A percentile compares a stretch with the other conserved stretches of the same genome.
These are phyloP conservation scores for Thripadectes ignobilis DNA, from an alignment of 2,797 vertebrate genomes.

Conservation along the genomic window DNA sequence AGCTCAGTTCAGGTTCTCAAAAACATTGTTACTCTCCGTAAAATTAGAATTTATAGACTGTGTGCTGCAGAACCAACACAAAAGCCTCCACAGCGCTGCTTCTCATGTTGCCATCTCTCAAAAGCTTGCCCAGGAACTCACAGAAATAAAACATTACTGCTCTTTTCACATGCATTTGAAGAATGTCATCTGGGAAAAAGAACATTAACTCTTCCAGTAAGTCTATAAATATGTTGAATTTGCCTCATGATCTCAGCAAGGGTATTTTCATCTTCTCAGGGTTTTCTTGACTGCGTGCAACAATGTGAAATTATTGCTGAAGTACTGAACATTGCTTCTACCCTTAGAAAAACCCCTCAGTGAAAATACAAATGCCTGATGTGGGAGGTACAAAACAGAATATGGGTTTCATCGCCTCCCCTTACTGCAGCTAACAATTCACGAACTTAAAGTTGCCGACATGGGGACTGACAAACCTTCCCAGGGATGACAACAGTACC, in stretches of 20 bases:
- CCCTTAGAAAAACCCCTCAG: background rate
- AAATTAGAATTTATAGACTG: background rate
- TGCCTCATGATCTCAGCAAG: background rate
- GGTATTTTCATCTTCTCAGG: background rate
- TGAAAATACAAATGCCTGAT: background rate
- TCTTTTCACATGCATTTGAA: background rate
- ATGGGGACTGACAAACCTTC: background rate
- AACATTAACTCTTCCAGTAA: background rate
- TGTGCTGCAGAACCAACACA: background rate
- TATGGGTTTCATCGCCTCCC: background rate
- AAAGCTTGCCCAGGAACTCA: background rate
- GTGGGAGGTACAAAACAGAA: background rate
- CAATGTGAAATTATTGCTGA: background rate
- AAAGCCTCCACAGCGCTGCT: background rate
- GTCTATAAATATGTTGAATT: background rate
- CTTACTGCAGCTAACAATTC: background rate
- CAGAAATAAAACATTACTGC: background rate
- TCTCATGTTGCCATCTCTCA: background rate
- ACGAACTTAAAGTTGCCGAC: background rate
- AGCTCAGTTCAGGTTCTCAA: background rate
- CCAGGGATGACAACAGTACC: background rate
- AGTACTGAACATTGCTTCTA: background rate
- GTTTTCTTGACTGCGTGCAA: background rate
- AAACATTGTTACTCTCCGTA: background rate
- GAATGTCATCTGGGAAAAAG: background rate